Percentiles rank a stretch among this genome's conserved stretches.
Evolutionary conservation across 2,113 vertebrate species (phyloP).

Genomic region (Corvus moneduloides): DNA sequence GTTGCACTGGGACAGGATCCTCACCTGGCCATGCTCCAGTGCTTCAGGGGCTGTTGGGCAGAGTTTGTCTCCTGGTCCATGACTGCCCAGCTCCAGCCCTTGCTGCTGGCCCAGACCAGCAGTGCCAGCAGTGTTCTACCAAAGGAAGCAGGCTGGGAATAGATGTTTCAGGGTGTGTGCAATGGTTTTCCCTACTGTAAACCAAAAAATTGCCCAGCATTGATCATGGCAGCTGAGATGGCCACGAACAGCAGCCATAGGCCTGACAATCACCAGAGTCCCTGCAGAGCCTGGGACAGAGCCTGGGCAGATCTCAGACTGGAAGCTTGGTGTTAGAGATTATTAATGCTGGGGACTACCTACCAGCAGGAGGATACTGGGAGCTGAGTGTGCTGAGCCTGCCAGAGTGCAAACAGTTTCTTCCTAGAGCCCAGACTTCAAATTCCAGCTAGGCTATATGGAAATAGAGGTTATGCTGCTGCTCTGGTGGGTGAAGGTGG

Average conservation of each 20-base stretch:
- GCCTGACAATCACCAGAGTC: neutral
- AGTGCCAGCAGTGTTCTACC: neutral
- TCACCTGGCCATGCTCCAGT: neutral
- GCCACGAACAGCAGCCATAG: rapidly evolving
- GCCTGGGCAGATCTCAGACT: neutral
- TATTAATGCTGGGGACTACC: neutral
- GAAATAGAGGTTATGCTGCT: neutral
- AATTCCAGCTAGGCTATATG: neutral
- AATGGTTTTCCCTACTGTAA: neutral
- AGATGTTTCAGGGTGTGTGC: neutral
- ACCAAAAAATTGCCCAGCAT: neutral
- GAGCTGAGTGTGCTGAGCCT: neutral
- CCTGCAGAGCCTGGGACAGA: neutral
- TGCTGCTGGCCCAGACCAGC: neutral
- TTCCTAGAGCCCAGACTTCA: neutral
- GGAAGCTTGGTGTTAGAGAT: neutral
- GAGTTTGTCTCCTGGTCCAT: neutral
- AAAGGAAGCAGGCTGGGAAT: neutral
- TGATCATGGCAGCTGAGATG: neutral
- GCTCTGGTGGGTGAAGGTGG: neutral
- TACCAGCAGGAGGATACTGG: neutral
- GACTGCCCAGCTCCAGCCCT: neutral
- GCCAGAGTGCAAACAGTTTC: neutral
- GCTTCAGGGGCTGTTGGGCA: neutral
- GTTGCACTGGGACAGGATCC: neutral